Conservation (phyloP, 2,888 invertebrate species). For the Didymodactylos carnosus region DNA sequence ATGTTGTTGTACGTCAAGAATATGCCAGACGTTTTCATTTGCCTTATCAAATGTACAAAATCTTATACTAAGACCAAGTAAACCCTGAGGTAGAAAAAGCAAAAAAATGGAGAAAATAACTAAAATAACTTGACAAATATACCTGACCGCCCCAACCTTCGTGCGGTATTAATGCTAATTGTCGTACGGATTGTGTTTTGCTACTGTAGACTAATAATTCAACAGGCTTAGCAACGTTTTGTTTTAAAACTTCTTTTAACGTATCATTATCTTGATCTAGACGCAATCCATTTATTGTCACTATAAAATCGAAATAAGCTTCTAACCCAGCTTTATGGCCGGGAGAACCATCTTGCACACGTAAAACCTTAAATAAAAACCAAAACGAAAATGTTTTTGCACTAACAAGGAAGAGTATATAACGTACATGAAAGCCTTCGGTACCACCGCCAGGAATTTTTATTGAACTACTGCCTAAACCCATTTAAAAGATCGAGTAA, state of each 20-base stretch:
- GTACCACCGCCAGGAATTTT: conserved; percentile 66
- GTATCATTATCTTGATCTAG: conserved; percentile 93
- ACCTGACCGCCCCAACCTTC: conserved; percentile 87
- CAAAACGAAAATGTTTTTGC: background rate
- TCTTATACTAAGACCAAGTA: conserved; percentile 29
- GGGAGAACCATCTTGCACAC: conserved; percentile 95
- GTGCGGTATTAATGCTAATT: conserved; percentile 68
- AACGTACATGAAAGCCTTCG: conserved; percentile 88
- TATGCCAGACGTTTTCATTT: conserved; percentile 98
- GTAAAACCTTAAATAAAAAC: conserved; percentile 14
- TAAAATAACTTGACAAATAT: background rate
- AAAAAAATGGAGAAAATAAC: background rate
- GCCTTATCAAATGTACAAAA: conserved; percentile 99
- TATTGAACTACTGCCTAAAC: conserved; percentile 9
- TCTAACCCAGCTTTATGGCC: conserved; percentile 84
- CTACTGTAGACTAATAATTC: conserved; percentile 87
- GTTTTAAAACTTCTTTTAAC: conserved; percentile 70
- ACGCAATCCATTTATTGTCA: conserved; percentile 78
- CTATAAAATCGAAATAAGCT: conserved; percentile 95
- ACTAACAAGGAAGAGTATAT: too few species aligned
- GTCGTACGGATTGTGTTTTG: conserved; percentile 73
- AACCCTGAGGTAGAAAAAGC: background rate
- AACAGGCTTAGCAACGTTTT: conserved; percentile 66
- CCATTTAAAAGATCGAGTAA: conserved; percentile 5
- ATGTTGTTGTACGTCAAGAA: conserved; percentile 85